phyloP scores from a whole-genome alignment of 2,113 vertebrate genomes.

The Ciconia boyciana region DNA sequence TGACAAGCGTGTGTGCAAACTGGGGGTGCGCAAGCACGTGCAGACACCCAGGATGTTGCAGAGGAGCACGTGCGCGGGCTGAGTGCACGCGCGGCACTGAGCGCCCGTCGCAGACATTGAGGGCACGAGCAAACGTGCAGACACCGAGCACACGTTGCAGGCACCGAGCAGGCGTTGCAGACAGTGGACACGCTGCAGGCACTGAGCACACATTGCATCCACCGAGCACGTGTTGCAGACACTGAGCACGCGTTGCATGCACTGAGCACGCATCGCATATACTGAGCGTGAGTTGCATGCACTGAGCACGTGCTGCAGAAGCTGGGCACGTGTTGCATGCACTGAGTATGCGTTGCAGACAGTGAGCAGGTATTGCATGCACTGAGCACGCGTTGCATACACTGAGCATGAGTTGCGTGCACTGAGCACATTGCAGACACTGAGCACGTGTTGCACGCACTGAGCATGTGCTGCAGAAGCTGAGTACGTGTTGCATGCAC shows the following conservation, averaged over 20 bases:
- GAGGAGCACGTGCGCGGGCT: not conserved
- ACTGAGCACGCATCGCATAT: too few relatives aligned
- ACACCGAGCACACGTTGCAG: too few relatives aligned
- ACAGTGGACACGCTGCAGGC: too few relatives aligned
- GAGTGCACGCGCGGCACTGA: fast-evolving
- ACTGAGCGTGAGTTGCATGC: not conserved
- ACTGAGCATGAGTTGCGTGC: too few relatives aligned
- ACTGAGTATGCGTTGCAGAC: not conserved
- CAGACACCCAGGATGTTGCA: fast-evolving
- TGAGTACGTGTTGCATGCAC: fast-evolving
- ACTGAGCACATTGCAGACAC: not conserved
- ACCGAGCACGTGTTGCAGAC: not conserved
- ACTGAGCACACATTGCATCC: not conserved
- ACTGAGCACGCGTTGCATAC: not conserved
- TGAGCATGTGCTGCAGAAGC: too few relatives aligned
- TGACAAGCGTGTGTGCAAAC: fast-evolving
- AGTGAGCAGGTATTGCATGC: not conserved
- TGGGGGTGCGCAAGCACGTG: not conserved
- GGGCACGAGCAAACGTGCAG: not conserved
- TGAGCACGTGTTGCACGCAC: not conserved
- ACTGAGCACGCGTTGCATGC: not conserved
- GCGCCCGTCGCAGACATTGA: not conserved
- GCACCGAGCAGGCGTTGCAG: not conserved
- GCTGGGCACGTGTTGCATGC: too few relatives aligned
- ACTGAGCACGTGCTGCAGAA: not conserved